phyloP scores from a whole-genome alignment of 1,140 invertebrate species.

The Caenorhabditis brenneri region DNA sequence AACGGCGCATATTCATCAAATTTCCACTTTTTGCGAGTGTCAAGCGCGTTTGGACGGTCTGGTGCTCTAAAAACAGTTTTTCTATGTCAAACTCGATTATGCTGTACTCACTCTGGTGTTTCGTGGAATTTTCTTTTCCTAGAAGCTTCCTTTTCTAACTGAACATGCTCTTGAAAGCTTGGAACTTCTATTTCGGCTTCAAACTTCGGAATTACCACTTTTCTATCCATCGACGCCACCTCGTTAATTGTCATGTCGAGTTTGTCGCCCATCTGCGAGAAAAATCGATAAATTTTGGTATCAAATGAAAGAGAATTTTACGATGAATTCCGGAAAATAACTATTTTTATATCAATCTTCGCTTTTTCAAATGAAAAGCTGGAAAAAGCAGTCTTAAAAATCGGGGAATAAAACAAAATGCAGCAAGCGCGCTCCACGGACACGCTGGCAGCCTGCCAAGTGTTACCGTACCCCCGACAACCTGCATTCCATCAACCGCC shows the following conservation, averaged over 20 bases:
- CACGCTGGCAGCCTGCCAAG: constrained; percentile 12
- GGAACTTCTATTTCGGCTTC: background rate
- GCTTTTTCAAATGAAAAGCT: constrained; percentile 73
- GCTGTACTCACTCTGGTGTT: too few species aligned
- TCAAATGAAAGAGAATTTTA: constrained; percentile 72
- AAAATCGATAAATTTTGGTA: constrained; percentile 57
- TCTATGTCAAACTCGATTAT: background rate
- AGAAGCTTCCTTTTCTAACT: too few species aligned
- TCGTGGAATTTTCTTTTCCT: background rate
- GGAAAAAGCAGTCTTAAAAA: constrained; percentile 74
- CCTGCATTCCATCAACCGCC: constrained; percentile 24
- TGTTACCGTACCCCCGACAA: background rate
- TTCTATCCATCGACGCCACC: background rate
- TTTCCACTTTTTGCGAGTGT: background rate
- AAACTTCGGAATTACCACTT: background rate
- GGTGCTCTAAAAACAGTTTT: background rate
- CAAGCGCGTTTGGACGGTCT: background rate
- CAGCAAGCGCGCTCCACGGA: constrained; percentile 15
- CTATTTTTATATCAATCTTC: background rate
- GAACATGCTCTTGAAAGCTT: background rate
- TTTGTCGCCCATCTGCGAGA: background rate
- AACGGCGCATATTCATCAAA: too few species aligned
- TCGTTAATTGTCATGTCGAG: background rate
- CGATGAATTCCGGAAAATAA: background rate
- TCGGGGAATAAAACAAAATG: constrained; percentile 62